Base-by-base conservation (phyloP, 2,888 invertebrate species). In the Nezara viridula region DNA sequence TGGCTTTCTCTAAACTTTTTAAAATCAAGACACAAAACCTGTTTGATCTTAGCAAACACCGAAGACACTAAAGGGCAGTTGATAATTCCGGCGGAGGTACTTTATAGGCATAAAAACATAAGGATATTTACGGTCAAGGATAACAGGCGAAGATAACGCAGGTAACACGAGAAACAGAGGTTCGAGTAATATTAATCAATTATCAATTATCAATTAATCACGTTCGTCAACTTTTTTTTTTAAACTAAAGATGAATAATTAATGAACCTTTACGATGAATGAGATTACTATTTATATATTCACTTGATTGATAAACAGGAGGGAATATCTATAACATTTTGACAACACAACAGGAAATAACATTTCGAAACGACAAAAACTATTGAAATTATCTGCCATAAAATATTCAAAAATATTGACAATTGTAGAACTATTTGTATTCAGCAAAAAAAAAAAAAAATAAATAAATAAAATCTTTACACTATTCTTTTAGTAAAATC, bases 1-100 rank as follows among this genome's bases (percentile, higher is more conserved):
- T n/a, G 44, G 81, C 81, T 81, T 81, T 81, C 81, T 81, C 81
- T 47, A 12, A 81, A n/a, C 81, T 81, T 81, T 81, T 47, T n/a
- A 81, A 81, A 44, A 81, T 44, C 77, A 77, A n/a, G 44, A 14
- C 14, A 47, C 44, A n/a, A 44, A 81, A 81, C 81, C 44, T 44
- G 81, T 81, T 81, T 37, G 37, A 19, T 37, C 32, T 73, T 73
- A 73, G 66, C 66, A 73, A 73, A 73, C 37, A 73, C 27, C 37
- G 4, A 73, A 73, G 37, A 1, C 66, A 16, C 66, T 73, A 73
- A 73, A 73, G 66, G 32, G 66, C 32, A 73, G 21, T 73, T 37
- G 66, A 19, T 21, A 73, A 32, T 73, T 32, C 32, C 21, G 32
- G 21, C 19, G 2, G 32, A 73, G 60, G 66, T 73, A 73, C 66